phyloP scores from a whole-genome alignment of 2,113 vertebrate genomes.

The Sinocyclocheilus maitianheensis region DNA sequence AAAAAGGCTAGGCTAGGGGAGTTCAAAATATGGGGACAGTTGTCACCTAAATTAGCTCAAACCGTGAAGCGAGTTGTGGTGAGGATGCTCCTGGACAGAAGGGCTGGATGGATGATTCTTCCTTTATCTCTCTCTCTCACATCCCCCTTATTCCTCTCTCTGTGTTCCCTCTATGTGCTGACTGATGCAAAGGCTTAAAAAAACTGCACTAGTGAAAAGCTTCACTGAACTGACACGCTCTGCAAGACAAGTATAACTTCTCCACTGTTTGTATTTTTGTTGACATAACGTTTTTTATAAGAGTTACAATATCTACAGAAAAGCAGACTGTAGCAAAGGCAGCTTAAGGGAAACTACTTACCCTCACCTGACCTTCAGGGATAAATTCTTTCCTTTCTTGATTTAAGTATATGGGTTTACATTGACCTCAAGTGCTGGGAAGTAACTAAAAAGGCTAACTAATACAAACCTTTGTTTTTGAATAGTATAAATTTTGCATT shows the following conservation, averaged over 20 bases:
- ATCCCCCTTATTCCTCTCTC: background rate
- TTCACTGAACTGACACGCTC: background rate
- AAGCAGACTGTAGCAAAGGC: conserved; percentile 19
- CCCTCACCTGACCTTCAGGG: conserved; percentile 24
- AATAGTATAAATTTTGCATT: background rate
- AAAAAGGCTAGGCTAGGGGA: too few species aligned
- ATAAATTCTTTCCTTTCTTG: background rate
- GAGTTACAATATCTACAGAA: background rate
- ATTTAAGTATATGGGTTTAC: background rate
- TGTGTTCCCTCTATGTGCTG: conserved; percentile 4
- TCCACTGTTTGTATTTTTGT: background rate
- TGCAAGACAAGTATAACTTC: background rate
- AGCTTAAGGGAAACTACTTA: conserved; percentile 22
- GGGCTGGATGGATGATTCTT: background rate
- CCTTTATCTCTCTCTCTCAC: conserved; percentile 1
- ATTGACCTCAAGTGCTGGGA: background rate
- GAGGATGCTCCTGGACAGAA: conserved; percentile 2
- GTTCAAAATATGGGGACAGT: too few species aligned
- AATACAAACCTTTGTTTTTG: background rate
- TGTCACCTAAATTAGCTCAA: background rate
- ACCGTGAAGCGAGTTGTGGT: background rate
- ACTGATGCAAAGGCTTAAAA: background rate
- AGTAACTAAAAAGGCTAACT: background rate
- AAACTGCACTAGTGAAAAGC: background rate
- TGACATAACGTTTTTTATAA: background rate